phyloP scores from a whole-genome alignment of 2,113 vertebrate genomes.

The Hyperopisus bebe region DNA sequence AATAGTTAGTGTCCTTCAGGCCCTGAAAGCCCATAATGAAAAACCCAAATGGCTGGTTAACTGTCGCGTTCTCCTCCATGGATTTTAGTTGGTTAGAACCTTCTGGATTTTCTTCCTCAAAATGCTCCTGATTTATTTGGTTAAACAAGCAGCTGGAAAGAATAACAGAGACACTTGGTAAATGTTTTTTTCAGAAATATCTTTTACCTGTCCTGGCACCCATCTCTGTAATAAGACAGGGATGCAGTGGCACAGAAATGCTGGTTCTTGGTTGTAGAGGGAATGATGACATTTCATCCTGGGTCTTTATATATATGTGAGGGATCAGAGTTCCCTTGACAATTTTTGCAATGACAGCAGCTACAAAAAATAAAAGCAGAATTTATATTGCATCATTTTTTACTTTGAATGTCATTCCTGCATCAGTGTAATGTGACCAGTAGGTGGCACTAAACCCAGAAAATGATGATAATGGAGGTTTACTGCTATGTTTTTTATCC shows the following conservation, averaged over 20 bases:
- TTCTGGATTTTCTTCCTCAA: not conserved
- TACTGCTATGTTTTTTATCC: not conserved
- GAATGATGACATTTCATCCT: not conserved
- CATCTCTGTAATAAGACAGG: not conserved
- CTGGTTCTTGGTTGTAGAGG: not conserved
- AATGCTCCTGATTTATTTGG: not conserved
- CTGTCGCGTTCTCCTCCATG: constrained; percentile 41
- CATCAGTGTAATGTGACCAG: not conserved
- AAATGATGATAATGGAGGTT: not conserved
- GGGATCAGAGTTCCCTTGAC: not conserved
- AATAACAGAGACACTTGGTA: not conserved
- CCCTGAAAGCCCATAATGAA: constrained; percentile 42
- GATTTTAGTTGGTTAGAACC: not conserved
- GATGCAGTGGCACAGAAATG: not conserved
- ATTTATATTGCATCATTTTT: not conserved
- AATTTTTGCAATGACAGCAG: not conserved
- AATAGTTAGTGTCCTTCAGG: constrained; percentile 40
- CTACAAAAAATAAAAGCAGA: not conserved
- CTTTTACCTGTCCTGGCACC: not conserved
- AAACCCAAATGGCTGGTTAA: too few species aligned
- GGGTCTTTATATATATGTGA: not conserved
- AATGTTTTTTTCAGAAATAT: not conserved
- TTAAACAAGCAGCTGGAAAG: not conserved
- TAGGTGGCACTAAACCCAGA: not conserved
- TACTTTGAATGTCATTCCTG: not conserved